Conservation (phyloP, 2,797 vertebrate species). For the Pangasius larnaudii region DNA sequence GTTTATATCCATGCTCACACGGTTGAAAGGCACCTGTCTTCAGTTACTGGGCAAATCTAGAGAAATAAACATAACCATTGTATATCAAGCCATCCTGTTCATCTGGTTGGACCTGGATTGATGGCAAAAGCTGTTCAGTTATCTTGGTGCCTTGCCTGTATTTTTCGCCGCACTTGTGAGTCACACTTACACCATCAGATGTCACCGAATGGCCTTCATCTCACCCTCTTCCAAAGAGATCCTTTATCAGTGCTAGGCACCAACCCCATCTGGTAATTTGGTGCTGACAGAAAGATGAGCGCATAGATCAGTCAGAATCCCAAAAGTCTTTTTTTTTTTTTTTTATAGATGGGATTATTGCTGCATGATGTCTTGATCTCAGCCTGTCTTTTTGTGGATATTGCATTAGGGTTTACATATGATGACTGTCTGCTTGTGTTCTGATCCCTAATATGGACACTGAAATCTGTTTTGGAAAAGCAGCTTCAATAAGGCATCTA, state of each 20-base stretch:
- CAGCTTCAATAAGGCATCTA: background rate
- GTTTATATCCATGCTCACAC: background rate
- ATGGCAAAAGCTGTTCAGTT: constrained; percentile 1
- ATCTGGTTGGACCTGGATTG: background rate
- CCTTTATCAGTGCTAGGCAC: constrained; percentile 13
- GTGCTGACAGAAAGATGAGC: constrained; percentile 5
- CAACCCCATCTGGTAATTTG: constrained; percentile 3
- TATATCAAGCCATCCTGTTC: background rate
- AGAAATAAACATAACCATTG: background rate
- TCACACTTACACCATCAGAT: constrained; percentile 22
- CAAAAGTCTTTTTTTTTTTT: background rate
- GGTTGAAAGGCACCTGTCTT: background rate
- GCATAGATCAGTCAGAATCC: background rate
- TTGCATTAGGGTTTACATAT: background rate
- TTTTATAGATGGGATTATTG: background rate
- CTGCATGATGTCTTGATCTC: constrained; percentile 14
- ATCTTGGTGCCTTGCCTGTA: background rate
- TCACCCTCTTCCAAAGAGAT: constrained; percentile 14
- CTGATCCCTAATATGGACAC: background rate
- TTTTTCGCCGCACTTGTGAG: background rate
- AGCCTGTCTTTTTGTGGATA: background rate
- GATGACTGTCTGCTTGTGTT: background rate
- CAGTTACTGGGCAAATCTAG: background rate
- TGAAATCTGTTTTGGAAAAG: background rate
- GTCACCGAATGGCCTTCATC: constrained; percentile 36